Percentiles rank a stretch among this genome's conserved stretches.
Evolutionary conservation across 2,113 vertebrate species (phyloP).

Genomic region (Oceanodroma tethys): DNA sequence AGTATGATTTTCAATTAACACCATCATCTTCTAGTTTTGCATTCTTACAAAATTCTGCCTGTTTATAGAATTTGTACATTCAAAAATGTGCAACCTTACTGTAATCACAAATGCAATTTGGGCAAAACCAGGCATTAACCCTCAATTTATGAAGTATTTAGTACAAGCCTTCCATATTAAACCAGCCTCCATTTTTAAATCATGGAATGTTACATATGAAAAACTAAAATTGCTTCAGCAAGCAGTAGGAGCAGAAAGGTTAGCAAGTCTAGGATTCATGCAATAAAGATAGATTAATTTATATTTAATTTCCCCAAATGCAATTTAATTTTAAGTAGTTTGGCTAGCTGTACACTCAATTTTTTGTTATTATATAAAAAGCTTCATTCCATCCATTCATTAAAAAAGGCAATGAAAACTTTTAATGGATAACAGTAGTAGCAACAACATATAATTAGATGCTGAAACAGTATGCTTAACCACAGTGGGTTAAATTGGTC

Average conservation of each 20-base stretch:
- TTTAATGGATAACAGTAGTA: constrained; percentile 7
- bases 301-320: neutral
- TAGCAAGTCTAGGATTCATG: neutral
- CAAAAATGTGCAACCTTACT: neutral
- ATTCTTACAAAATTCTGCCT: neutral
- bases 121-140: neutral
- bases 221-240: neutral
- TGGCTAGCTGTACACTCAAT: neutral
- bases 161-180: neutral
- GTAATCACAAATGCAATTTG: neutral
- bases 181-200: neutral
- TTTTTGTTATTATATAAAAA: constrained; percentile 17
- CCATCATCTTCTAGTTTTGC: neutral
- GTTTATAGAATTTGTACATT: neutral
- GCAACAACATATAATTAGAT: constrained; percentile 7
- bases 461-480: constrained; percentile 11
- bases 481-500: constrained; percentile 16
- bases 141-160: neutral
- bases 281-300: constrained; percentile 17
- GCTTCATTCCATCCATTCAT: neutral
- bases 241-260: neutral
- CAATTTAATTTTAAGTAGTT: constrained; percentile 22
- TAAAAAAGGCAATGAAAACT: neutral
- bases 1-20: neutral
- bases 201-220: neutral